A percentile compares a stretch with the other conserved stretches of the same genome.
phyloP scores from a whole-genome alignment of 92 coral and sea anemone genomes.

The Pocillopora meandrina region DNA sequence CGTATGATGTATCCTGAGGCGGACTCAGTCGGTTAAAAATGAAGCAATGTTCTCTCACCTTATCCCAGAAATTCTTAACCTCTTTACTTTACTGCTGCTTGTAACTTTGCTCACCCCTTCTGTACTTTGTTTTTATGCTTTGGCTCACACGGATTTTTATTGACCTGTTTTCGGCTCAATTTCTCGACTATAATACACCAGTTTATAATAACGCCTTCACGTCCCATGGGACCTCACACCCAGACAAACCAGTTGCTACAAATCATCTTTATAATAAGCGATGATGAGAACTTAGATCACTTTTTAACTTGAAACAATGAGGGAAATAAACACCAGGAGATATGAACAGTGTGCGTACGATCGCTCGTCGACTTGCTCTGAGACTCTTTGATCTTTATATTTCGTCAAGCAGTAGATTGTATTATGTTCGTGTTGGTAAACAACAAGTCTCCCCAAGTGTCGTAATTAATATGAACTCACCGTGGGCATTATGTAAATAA shows the following conservation, averaged over 20 bases:
- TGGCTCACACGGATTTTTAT: constrained; percentile 10
- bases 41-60: background rate
- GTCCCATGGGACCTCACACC: constrained; percentile 60
- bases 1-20: no score
- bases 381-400: background rate
- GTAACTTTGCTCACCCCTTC: background rate
- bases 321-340: background rate
- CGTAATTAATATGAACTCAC: constrained; percentile 26
- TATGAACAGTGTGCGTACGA: background rate
- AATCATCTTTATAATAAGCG: background rate
- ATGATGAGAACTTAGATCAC: background rate
- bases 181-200: background rate
- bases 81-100: background rate
- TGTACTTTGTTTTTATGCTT: background rate
- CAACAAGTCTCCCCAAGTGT: constrained; percentile 18
- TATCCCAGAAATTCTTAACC: background rate
- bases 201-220: constrained; percentile 24
- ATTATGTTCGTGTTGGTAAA: constrained; percentile 31
- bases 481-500: constrained; percentile 38
- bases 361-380: background rate
- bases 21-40: no score
- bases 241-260: constrained; percentile 39
- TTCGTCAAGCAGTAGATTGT: background rate
- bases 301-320: background rate
- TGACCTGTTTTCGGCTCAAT: constrained; percentile 10